A percentile compares a stretch with the other conserved stretches of the same genome.
phyloP scores from a whole-genome alignment of 2,113 vertebrate species.

The Setophaga coronata region DNA sequence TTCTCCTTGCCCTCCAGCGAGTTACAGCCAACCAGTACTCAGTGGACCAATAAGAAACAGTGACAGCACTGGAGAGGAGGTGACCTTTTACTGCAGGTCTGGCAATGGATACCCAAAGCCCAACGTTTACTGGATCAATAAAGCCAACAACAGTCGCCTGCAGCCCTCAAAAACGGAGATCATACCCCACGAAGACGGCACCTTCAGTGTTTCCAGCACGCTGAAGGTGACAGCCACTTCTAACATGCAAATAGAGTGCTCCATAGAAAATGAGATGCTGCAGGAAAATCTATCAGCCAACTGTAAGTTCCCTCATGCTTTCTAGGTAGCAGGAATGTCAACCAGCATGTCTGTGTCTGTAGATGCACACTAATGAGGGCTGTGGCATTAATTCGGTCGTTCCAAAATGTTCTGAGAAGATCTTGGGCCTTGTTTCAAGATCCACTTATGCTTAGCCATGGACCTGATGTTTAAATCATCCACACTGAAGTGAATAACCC shows the following conservation, averaged over 20 bases:
- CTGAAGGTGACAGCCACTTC: slow-evolving; percentile 30
- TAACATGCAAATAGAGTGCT: slow-evolving; percentile 61
- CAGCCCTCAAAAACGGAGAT: not conserved
- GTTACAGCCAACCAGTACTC: slow-evolving; percentile 70
- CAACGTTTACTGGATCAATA: slow-evolving; percentile 73
- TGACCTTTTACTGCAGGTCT: slow-evolving; percentile 69
- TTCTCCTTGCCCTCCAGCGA: slow-evolving; percentile 37
- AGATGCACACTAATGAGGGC: accelerated
- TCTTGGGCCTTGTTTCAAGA: not conserved
- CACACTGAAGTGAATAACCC: not conserved
- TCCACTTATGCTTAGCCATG: not conserved
- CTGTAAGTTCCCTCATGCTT: slow-evolving; percentile 34
- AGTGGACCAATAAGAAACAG: not conserved
- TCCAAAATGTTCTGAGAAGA: not conserved
- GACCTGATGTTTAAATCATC: not conserved
- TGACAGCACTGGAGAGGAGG: not conserved
- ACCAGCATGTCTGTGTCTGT: not conserved
- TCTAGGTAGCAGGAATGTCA: not conserved
- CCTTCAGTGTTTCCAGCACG: slow-evolving; percentile 55
- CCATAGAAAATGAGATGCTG: slow-evolving; percentile 69
- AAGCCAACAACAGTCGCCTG: slow-evolving; percentile 56
- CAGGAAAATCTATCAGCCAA: slow-evolving; percentile 60
- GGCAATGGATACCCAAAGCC: slow-evolving; percentile 64
- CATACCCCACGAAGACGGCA: not conserved
- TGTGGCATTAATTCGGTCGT: not conserved